phyloP scores from a whole-genome alignment of 2,113 vertebrate genomes.

The Anoura caudifer region DNA sequence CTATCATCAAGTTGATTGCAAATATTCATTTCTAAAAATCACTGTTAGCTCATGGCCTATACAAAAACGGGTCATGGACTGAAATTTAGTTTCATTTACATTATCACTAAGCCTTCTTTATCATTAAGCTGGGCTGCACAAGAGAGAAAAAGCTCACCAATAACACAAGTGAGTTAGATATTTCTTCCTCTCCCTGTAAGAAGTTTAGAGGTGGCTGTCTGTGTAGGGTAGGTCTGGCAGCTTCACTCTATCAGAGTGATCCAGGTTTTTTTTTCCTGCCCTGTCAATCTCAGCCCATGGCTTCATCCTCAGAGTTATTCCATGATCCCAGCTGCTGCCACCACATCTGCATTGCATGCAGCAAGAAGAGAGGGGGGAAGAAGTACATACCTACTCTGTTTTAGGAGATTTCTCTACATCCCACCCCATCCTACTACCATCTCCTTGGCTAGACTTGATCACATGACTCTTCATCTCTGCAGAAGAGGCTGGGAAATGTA shows the following conservation, averaged over 20 bases:
- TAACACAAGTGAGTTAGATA: not conserved
- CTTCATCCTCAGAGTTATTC: not conserved
- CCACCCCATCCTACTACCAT: rapidly evolving
- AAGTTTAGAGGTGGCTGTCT: not conserved
- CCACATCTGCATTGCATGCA: not conserved
- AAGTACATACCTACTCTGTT: not conserved
- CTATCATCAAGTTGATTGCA: not conserved
- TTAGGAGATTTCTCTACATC: not conserved
- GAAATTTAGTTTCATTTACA: not conserved
- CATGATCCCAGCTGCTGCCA: not conserved
- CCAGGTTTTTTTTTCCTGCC: not conserved
- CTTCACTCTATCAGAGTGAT: not conserved
- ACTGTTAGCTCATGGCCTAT: not conserved
- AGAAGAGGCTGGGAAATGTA: not conserved
- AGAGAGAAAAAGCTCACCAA: not conserved
- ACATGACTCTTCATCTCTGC: not conserved
- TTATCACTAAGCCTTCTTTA: not conserved
- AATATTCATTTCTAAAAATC: slow-evolving; percentile 20
- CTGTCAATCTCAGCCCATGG: not conserved
- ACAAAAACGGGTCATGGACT: not conserved
- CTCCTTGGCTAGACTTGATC: not conserved
- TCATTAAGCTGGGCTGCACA: not conserved
- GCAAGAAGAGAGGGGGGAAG: not conserved
- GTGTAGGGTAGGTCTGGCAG: not conserved
- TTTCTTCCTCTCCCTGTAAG: not conserved